Conservation (phyloP, 2,113 vertebrate species). For the Channa maculata region DNA sequence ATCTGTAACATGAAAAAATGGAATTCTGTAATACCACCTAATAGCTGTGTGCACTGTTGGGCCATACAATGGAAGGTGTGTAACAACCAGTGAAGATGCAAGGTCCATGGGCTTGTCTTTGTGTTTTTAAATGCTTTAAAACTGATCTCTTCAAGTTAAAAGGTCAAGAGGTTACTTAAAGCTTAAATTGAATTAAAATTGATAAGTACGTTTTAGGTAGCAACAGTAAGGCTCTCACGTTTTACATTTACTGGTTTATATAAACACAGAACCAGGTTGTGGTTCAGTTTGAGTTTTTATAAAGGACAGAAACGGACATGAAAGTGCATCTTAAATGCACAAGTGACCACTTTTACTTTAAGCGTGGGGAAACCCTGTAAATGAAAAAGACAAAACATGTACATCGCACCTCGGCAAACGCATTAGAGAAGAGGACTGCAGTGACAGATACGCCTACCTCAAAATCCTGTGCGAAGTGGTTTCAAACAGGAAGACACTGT, state of each 20-base stretch:
- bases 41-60: slow-evolving; percentile 15
- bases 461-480: not conserved
- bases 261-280: slow-evolving; percentile 3
- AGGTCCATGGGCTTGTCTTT: not conserved
- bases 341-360: not conserved
- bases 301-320: not conserved
- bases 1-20: slow-evolving; percentile 27
- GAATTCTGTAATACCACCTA: slow-evolving; percentile 19
- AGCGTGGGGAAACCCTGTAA: slow-evolving; percentile 3
- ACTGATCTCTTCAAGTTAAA: not conserved
- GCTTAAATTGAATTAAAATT: slow-evolving; percentile 1
- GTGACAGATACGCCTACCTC: not conserved
- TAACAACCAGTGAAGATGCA: not conserved
- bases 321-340: not conserved
- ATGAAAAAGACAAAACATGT: not conserved
- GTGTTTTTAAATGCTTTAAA: slow-evolving; percentile 11
- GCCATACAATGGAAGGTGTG: not conserved
- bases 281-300: not conserved
- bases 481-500: not conserved
- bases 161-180: not conserved
- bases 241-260: not conserved
- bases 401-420: not conserved
- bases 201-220: not conserved
- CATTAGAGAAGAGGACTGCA: too few species aligned
- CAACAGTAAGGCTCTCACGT: not conserved